Evolutionary conservation across 1,140 invertebrate species (phyloP).

Genomic region (Bombus difficillimus): DNA sequence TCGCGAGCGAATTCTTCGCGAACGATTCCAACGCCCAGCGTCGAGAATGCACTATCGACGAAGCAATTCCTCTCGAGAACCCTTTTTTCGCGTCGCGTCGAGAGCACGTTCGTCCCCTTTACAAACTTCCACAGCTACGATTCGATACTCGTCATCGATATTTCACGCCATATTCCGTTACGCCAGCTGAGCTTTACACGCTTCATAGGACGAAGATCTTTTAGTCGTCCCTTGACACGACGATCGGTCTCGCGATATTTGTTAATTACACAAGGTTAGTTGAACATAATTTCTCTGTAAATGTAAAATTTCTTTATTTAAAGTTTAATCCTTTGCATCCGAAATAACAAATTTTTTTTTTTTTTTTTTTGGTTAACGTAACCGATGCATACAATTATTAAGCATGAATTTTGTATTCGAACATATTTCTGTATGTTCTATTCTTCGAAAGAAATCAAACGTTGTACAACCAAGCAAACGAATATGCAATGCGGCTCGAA

Average conservation of each 20-base stretch:
- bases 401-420: background rate
- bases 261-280: background rate
- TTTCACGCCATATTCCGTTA: background rate
- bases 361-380: background rate
- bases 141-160: conserved; percentile 27
- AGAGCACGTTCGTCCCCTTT: conserved; percentile 46
- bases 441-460: background rate
- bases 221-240: background rate
- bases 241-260: background rate
- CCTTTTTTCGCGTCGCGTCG: conserved; percentile 8
- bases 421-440: background rate
- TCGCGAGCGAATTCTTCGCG: conserved; percentile 42
- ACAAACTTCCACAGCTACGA: conserved; percentile 29
- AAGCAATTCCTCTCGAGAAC: conserved; percentile 39
- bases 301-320: conserved; percentile 1
- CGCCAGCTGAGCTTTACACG: background rate
- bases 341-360: too few relatives aligned
- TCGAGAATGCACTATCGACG: conserved; percentile 38
- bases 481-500: too few relatives aligned
- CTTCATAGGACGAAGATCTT: background rate
- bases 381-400: background rate
- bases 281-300: background rate
- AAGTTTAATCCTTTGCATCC: background rate
- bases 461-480: too few relatives aligned
- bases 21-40: conserved; percentile 62